Conservation (phyloP, 2,888 invertebrate genomes). For the Drosophila nr. fundita region DNA sequence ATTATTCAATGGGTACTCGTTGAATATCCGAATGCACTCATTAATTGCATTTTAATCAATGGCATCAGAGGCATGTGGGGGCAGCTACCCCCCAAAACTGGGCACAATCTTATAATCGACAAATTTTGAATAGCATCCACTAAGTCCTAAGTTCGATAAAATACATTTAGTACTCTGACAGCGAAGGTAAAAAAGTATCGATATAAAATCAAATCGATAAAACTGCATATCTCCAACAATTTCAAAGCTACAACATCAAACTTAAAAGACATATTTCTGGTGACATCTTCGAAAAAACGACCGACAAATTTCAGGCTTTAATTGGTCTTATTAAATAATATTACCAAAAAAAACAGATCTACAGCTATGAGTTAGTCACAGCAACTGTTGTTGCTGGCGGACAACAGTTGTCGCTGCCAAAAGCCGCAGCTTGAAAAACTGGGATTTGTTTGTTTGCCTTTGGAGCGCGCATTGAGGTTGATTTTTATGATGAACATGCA, state of each 20-base stretch:
- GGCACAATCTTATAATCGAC: not conserved
- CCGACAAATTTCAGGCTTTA: not conserved
- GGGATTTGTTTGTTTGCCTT: slow-evolving; percentile 37
- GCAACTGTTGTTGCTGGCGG: slow-evolving; percentile 17
- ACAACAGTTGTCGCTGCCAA: slow-evolving; percentile 5
- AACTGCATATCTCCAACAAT: not conserved
- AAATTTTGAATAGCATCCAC: not conserved
- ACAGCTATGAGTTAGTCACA: not conserved
- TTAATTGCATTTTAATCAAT: slow-evolving; percentile 20
- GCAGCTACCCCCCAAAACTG: not conserved
- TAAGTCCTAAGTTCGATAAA: no score
- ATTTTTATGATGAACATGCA: slow-evolving; percentile 66
- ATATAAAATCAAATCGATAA: not conserved
- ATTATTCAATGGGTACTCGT: slow-evolving; percentile 28
- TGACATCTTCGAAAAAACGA: not conserved
- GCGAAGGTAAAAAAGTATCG: not conserved
- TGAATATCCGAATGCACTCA: slow-evolving; percentile 30
- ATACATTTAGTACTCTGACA: no score
- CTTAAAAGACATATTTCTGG: not conserved
- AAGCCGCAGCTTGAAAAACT: not conserved
- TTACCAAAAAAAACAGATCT: not conserved
- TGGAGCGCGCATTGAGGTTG: slow-evolving; percentile 18
- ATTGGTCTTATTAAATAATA: not conserved
- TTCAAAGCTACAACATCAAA: not conserved
- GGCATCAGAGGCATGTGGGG: not conserved